Conservation (phyloP, 2,888 invertebrate species). For the Sinhomidia bicolor region DNA sequence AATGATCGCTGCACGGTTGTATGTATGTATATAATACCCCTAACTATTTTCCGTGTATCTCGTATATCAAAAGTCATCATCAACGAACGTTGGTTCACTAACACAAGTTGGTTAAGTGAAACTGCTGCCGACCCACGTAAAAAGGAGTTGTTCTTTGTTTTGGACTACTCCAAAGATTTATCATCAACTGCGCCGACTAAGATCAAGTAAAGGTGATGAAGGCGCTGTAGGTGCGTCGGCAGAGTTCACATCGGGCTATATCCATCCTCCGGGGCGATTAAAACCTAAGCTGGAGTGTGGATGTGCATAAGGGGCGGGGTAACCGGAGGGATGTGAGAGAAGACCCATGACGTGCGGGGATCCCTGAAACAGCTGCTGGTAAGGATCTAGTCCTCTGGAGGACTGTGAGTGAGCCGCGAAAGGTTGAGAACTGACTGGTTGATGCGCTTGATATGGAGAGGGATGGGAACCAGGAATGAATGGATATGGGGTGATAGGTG, state of each 20-base stretch:
- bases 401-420: slow-evolving; percentile 77
- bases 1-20: no score
- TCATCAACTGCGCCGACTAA: slow-evolving; percentile 59
- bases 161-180: neutral
- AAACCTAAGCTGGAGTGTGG: slow-evolving; percentile 76
- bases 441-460: slow-evolving; percentile 78
- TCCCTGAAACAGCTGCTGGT: slow-evolving; percentile 79
- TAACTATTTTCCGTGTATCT: neutral
- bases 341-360: slow-evolving; percentile 80
- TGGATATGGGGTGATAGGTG: slow-evolving; percentile 77
- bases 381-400: slow-evolving; percentile 77
- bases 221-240: slow-evolving; percentile 23
- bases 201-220: slow-evolving; percentile 46
- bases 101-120: neutral
- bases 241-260: slow-evolving; percentile 66
- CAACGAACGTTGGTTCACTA: no score
- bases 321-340: slow-evolving; percentile 76
- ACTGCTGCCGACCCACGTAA: slow-evolving; percentile 23
- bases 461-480: slow-evolving; percentile 78
- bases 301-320: slow-evolving; percentile 77
- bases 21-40: neutral
- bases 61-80: neutral
- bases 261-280: slow-evolving; percentile 77
- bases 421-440: slow-evolving; percentile 78
- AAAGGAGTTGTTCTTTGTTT: neutral